Conservation (phyloP, 1,140 invertebrate species). For the Branchinecta lindahli region DNA sequence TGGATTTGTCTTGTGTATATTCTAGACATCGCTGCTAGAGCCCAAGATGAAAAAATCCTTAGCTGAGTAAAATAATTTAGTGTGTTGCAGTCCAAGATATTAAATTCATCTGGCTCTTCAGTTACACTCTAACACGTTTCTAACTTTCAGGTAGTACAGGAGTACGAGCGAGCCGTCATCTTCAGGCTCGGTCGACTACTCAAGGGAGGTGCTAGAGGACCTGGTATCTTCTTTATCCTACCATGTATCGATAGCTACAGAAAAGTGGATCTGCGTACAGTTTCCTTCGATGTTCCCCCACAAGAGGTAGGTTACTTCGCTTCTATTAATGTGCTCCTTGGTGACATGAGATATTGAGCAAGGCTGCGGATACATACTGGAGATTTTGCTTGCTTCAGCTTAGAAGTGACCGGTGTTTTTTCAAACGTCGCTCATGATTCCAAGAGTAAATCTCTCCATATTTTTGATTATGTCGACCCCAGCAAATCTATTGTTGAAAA, state of each 20-base stretch:
- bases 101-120: no score
- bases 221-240: conserved; percentile 72
- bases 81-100: no score
- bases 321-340: conserved; percentile 19
- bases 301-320: conserved; percentile 55
- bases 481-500: no score
- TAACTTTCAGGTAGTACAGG: conserved; percentile 62
- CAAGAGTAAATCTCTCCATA: no score
- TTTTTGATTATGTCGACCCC: no score
- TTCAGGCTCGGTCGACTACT: conserved; percentile 69
- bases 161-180: conserved; percentile 78
- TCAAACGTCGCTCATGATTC: no score
- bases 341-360: conserved; percentile 17
- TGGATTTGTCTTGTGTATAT: no score
- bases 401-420: not conserved
- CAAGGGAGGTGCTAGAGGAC: conserved; percentile 78
- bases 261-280: conserved; percentile 68
- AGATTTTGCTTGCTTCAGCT: not conserved
- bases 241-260: conserved; percentile 81
- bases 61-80: no score
- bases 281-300: conserved; percentile 81
- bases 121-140: no score
- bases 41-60: no score
- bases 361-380: not conserved
- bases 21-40: no score